phyloP scores from a whole-genome alignment of 2,888 invertebrate species.

The Elegia similella region DNA sequence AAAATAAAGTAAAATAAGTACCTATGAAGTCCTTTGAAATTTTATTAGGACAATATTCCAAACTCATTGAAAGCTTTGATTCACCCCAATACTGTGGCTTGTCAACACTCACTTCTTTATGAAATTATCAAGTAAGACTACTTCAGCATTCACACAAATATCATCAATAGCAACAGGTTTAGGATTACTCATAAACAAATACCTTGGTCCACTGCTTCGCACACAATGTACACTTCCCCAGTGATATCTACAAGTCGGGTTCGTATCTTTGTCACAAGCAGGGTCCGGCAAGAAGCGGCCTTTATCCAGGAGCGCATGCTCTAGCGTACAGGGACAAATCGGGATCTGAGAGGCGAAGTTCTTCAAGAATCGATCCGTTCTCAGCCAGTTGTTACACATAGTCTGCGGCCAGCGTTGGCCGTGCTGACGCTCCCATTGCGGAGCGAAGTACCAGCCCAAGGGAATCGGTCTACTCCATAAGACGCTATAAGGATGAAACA shows the following conservation, averaged over 20 bases:
- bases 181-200: slow-evolving; percentile 36
- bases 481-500: slow-evolving; percentile 61
- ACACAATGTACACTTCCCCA: slow-evolving; percentile 96
- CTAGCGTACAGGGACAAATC: slow-evolving; percentile 94
- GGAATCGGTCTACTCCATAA: slow-evolving; percentile 97
- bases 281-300: slow-evolving; percentile 95
- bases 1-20: neutral
- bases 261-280: slow-evolving; percentile 95
- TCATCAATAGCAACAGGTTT: neutral
- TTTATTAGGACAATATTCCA: too few species aligned
- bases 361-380: slow-evolving; percentile 89
- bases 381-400: slow-evolving; percentile 95
- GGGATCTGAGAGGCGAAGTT: slow-evolving; percentile 92
- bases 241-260: slow-evolving; percentile 93
- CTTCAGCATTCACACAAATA: too few species aligned
- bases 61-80: too few species aligned
- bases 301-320: slow-evolving; percentile 95
- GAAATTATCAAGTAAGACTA: too few species aligned
- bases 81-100: too few species aligned
- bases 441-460: slow-evolving; percentile 94
- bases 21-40: too few species aligned
- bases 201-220: slow-evolving; percentile 94
- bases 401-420: slow-evolving; percentile 91
- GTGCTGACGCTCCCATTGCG: slow-evolving; percentile 92
- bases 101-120: too few species aligned